Conservation (phyloP, 2,113 vertebrate species). For the Perca fluviatilis region DNA sequence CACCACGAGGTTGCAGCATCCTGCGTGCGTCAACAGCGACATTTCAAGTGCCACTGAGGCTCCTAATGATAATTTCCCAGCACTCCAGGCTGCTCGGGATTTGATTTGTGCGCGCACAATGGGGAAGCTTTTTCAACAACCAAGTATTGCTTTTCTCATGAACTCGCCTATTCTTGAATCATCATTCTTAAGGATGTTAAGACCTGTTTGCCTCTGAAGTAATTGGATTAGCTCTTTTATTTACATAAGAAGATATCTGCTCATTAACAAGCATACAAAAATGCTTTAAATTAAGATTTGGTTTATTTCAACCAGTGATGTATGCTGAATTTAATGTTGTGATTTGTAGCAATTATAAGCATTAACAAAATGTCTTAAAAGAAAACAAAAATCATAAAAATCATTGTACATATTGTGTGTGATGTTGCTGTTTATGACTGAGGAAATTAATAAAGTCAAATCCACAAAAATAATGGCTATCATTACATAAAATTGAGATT, state of each 20-base stretch:
- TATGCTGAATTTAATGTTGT: not conserved
- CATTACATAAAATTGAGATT: constrained; percentile 14
- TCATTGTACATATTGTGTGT: too few relatives aligned
- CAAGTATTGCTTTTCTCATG: constrained; percentile 8
- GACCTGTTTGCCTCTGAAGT: constrained; percentile 19
- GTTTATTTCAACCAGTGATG: not conserved
- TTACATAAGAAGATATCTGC: not conserved
- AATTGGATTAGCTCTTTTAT: constrained; percentile 31
- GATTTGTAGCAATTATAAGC: not conserved
- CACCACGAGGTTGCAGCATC: constrained; percentile 41
- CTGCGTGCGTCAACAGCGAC: constrained; percentile 25
- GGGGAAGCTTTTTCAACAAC: constrained; percentile 10
- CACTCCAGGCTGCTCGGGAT: constrained; percentile 51
- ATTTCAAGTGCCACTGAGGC: constrained; percentile 57
- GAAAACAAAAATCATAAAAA: too few relatives aligned
- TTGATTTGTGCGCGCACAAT: constrained; percentile 47
- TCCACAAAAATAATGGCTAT: not conserved
- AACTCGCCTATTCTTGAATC: constrained; percentile 26
- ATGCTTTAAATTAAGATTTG: not conserved
- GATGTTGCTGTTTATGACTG: too few relatives aligned
- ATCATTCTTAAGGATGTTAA: constrained; percentile 16
- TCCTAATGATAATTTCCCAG: constrained; percentile 58
- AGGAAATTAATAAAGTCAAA: not conserved
- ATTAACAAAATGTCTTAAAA: not conserved
- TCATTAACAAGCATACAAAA: not conserved